Base-by-base conservation (phyloP, 2,888 invertebrate species). In the Chesias legatella region DNA sequence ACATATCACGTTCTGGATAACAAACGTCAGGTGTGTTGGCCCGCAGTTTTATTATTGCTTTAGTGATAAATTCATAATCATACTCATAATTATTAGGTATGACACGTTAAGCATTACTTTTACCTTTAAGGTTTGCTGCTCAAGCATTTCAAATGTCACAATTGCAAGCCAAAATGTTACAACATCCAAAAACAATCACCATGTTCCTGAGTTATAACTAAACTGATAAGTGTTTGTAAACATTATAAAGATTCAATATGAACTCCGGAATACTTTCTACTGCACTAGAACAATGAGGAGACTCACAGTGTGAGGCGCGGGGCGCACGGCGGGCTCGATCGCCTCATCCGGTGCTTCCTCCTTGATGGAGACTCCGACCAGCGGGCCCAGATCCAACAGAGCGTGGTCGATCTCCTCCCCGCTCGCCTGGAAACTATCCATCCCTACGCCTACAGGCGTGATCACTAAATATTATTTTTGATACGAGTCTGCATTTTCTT, bases 351-450 rank as follows among this genome's bases (percentile, higher is more conserved):
- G 69, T 38, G 63, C 73, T 64, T 88, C 88, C 53, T 88, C 86
- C 52, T 88, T 88, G 63, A 88, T 80, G 61, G 78, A 73, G 59
- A 88, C 86, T 26, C 86, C 88, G 51, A 86, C 79, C 48, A 86
- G 78, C 46, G 86, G 85, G 33, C 76, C 81, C 43, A 88, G 69
- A 60, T 88, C 88, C 83, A 88, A 79, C 48, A 88, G 72, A 42
- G 85, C 86, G 41, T 81, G 77, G 69, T 88, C 88, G 40, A 88
- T 81, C 49, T 88, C 88, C 52, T 86, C 88, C 42, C 79, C 82
- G 48, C 78, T 74, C 50, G 76, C 63, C 51, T 78, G 73, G 63
- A 81, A 83, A 58, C 69, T 81, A 56, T 86, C 86, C 88, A 88
- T 86, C 58, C 10, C 50, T 49, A 52, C 57, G 43, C 7, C 28